Evolutionary conservation across 2,888 invertebrate genomes (phyloP), one percentile per base, ranked within the genome.

Genomic region (Steinernema scapterisci): DNA sequence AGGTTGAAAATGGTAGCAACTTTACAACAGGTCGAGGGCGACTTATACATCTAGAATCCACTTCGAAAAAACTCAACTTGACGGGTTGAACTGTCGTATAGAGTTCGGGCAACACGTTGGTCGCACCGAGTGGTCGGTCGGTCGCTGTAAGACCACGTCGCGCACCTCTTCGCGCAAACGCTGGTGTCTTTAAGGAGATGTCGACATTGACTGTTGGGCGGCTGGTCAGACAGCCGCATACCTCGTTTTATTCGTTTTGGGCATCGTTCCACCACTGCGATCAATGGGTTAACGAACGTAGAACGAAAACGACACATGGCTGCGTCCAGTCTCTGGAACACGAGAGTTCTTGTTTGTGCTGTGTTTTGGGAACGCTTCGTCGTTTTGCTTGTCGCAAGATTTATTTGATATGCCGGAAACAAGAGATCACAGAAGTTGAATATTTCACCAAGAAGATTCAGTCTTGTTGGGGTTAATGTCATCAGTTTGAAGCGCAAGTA

Each of bases 61-160:
- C 63, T 27, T 1, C 63, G 16, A 27, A 63, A 63, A 31, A 63
- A 63, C 27, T 63, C 11, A 63, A 63, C 63, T 31, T 31, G 25
- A 31, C 63, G 63, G 63, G 54, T 31, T 11, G 19, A 63, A 63
- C 63, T 31, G 63, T 63, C 63, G 63, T 25, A 27, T 63, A 31
- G 63, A 16, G 63, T 16, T 31, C 23, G 31, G 21, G 38, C 63
- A 63, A 63, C 63, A 63, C 63, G 63, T 63, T 38, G 63, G 63
- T 63, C 63, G 63, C 63, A 25, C 27, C 23, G 63, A 63, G 63
- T 63, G 63, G 27, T 25, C 63, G 63, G 23, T 31, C 38, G 38
- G 63, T 63, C 63, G 63, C 63, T 63, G 63, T 63, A 63, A 63
- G 63, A 63, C 31, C 63, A 9, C 63, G 63, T 27, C 63, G 63